phyloP scores from a whole-genome alignment of 2,797 vertebrate species.

The Chaenodraco wilsoni region DNA sequence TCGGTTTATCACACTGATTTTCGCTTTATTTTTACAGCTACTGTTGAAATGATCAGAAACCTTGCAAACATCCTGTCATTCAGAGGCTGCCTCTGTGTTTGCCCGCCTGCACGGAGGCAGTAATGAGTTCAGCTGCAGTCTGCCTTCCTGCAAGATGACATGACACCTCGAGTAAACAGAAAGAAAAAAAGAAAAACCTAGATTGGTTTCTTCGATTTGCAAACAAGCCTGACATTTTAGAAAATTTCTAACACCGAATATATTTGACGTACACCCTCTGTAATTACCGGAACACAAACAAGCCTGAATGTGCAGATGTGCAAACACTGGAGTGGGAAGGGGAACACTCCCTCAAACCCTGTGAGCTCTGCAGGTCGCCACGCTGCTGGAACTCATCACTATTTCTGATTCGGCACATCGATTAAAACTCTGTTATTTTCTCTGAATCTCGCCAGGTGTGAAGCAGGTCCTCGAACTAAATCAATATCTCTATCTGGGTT shows the following conservation, averaged over 20 bases:
- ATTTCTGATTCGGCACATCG: constrained; percentile 52
- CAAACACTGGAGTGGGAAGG: constrained; percentile 21
- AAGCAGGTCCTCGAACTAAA: constrained; percentile 53
- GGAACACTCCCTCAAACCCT: neutral
- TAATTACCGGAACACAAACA: constrained; percentile 48
- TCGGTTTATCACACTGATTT: neutral
- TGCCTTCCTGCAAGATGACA: constrained; percentile 43
- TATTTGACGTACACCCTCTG: constrained; percentile 43
- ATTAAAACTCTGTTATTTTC: constrained; percentile 53
- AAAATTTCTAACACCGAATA: constrained; percentile 18
- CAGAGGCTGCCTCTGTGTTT: constrained; percentile 37
- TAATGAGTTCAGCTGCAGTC: constrained; percentile 62
- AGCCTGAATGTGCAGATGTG: constrained; percentile 1
- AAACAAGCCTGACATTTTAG: constrained; percentile 54
- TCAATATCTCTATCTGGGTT: constrained; percentile 56
- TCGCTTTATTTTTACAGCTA: neutral
- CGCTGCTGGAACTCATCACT: constrained; percentile 30
- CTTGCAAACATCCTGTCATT: constrained; percentile 29
- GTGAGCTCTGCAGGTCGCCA: constrained; percentile 6
- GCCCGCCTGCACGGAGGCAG: constrained; percentile 26
- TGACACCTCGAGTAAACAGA: constrained; percentile 61
- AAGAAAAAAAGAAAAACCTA: constrained; percentile 9
- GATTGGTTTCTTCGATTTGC: constrained; percentile 54
- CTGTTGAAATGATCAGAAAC: constrained; percentile 8
- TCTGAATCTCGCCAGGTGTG: constrained; percentile 46